phyloP scores from a whole-genome alignment of 2,888 invertebrate species.

The Euzophera pinguis region DNA sequence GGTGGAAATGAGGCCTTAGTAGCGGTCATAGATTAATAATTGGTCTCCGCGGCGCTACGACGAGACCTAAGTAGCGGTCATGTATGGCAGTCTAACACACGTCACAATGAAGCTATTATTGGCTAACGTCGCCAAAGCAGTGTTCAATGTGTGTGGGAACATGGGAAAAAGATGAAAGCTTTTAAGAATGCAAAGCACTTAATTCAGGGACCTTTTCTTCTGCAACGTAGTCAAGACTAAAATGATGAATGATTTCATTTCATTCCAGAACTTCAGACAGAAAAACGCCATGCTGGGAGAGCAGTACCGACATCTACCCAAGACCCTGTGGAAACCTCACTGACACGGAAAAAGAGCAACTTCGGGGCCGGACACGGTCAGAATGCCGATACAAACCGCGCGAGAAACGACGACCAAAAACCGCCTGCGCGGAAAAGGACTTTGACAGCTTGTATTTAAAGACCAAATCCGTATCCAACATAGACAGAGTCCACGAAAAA shows the following conservation, averaged over 20 bases:
- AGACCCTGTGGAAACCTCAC: conserved; percentile 90
- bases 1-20: no score
- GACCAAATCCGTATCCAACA: conserved; percentile 65
- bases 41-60: no score
- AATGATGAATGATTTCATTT: background rate
- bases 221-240: background rate
- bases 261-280: conserved; percentile 50
- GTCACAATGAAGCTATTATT: no score
- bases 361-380: conserved; percentile 82
- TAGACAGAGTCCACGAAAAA: conserved; percentile 45
- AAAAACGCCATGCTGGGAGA: conserved; percentile 89
- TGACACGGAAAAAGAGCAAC: conserved; percentile 86
- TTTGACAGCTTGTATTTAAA: conserved; percentile 85
- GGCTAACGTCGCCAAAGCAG: no score
- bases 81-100: no score
- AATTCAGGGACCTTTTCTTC: no score
- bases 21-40: no score
- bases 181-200: no score
- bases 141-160: no score
- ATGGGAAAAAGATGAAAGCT: no score
- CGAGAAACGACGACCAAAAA: conserved; percentile 47
- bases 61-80: no score
- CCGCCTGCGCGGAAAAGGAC: conserved; percentile 83
- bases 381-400: conserved; percentile 82
- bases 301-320: conserved; percentile 89